Conservation (phyloP, 2,888 invertebrate genomes). For the Oscheius sp. region DNA sequence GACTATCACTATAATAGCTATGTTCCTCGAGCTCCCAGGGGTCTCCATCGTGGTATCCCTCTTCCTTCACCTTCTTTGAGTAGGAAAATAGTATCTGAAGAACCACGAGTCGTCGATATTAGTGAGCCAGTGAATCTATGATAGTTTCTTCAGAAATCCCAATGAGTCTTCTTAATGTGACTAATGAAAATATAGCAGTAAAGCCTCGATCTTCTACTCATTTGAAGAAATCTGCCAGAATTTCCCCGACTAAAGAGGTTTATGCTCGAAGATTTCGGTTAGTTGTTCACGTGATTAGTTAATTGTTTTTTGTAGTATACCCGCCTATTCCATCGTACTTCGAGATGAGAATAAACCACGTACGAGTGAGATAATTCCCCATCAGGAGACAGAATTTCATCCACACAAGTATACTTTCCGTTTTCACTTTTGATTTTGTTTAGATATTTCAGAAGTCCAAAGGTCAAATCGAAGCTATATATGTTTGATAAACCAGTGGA, state of each 20-base stretch:
- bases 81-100: neutral
- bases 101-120: slow-evolving; percentile 26
- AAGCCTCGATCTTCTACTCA: neutral
- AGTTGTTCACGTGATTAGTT: neutral
- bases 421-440: neutral
- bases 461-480: slow-evolving; percentile 23
- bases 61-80: slow-evolving; percentile 1
- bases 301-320: neutral
- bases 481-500: slow-evolving; percentile 39
- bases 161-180: slow-evolving; percentile 9
- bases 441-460: neutral
- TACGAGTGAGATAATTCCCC: neutral
- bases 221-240: slow-evolving; percentile 18
- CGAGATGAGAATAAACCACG: slow-evolving; percentile 15
- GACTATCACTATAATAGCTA: neutral
- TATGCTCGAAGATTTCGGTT: slow-evolving; percentile 18
- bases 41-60: slow-evolving; percentile 15
- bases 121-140: neutral
- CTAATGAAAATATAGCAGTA: slow-evolving; percentile 1
- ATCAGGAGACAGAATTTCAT: neutral
- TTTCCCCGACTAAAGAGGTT: slow-evolving; percentile 21
- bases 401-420: slow-evolving; percentile 16
- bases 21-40: slow-evolving; percentile 20
- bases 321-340: slow-evolving; percentile 30
- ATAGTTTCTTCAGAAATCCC: slow-evolving; percentile 11